Percentiles rank a stretch among this genome's conserved stretches.
Conservation (phyloP, 2,113 vertebrate species). For the Telmatochromis bifrenatus region DNA sequence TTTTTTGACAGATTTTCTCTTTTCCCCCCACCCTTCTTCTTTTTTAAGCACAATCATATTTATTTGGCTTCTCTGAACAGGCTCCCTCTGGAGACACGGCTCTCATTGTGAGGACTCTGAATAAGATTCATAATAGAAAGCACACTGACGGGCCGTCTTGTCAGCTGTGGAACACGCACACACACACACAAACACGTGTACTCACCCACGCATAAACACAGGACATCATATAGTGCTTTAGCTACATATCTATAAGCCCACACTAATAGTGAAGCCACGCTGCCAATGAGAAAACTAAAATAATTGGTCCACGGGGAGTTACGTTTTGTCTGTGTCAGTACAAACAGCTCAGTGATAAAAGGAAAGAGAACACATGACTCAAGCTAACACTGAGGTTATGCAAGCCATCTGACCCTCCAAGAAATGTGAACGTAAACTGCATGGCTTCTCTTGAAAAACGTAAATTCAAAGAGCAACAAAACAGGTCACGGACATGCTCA, state of each 20-base stretch:
- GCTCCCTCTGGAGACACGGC: slow-evolving; percentile 13
- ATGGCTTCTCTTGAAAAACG: not conserved
- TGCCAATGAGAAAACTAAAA: slow-evolving; percentile 51
- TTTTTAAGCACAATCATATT: not conserved
- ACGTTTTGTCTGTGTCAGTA: slow-evolving; percentile 49
- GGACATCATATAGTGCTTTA: slow-evolving; percentile 17
- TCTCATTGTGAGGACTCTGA: slow-evolving; percentile 14
- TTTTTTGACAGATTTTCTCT: slow-evolving; percentile 1
- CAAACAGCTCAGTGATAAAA: slow-evolving; percentile 52
- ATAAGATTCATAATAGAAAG: slow-evolving; percentile 1
- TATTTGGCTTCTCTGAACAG: slow-evolving; percentile 15
- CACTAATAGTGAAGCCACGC: slow-evolving; percentile 7
- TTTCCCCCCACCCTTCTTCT: not conserved
- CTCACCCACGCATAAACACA: not conserved
- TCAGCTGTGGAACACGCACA: not conserved
- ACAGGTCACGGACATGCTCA: not conserved
- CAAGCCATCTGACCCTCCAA: slow-evolving; percentile 23
- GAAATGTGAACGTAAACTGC: not conserved
- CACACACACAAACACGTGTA: not conserved
- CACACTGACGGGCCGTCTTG: not conserved
- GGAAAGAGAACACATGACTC: slow-evolving; percentile 28
- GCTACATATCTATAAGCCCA: slow-evolving; percentile 13
- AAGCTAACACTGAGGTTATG: slow-evolving; percentile 24
- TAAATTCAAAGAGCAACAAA: not conserved
- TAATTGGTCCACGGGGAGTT: slow-evolving; percentile 66